Conservation (phyloP, 2,113 vertebrate species). For the Willisornis vidua region DNA sequence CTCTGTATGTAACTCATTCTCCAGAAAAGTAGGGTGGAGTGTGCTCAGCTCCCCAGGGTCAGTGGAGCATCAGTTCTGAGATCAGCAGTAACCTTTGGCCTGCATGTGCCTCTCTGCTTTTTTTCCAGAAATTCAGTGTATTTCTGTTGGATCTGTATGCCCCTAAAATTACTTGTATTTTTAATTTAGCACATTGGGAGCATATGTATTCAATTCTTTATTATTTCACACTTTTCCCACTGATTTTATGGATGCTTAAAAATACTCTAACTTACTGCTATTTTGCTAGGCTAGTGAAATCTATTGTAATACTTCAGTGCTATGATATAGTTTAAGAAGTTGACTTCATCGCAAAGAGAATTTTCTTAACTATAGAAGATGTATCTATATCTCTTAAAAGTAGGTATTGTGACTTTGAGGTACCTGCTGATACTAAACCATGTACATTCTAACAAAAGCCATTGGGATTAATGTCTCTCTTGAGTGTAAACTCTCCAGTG, state of each 20-base stretch:
- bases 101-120: background rate
- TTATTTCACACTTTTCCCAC: background rate
- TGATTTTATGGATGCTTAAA: background rate
- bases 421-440: background rate
- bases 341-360: background rate
- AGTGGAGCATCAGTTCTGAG: background rate
- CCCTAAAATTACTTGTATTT: background rate
- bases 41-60: background rate
- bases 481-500: background rate
- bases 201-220: background rate
- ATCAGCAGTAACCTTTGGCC: background rate
- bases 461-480: background rate
- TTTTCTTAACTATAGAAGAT: background rate
- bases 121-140: background rate
- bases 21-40: background rate
- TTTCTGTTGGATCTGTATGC: background rate
- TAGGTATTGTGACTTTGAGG: background rate
- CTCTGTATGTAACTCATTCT: accelerated
- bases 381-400: background rate
- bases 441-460: background rate
- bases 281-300: background rate
- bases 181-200: background rate
- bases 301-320: background rate
- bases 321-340: background rate
- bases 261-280: background rate